A percentile compares a stretch with the other conserved stretches of the same genome.
These are phyloP conservation scores for Pogonomyrmex californicus DNA, from an alignment of 1,140 invertebrate genomes.

Conservation along the genomic window DNA sequence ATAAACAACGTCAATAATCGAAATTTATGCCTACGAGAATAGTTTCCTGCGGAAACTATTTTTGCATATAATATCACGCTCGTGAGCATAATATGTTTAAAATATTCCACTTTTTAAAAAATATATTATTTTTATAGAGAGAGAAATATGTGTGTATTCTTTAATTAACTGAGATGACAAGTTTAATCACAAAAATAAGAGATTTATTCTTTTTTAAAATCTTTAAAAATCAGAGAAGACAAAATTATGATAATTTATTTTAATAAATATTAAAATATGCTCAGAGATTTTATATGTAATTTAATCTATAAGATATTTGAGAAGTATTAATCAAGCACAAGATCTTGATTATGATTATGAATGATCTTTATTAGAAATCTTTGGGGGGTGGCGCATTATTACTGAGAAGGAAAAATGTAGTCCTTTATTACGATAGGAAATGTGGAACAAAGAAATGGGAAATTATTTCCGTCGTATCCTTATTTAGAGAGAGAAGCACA, in stretches of 20 bases:
- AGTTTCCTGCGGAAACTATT: slow-evolving; percentile 48
- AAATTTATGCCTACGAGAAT: slow-evolving; percentile 75
- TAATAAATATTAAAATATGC: background rate
- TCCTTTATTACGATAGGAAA: slow-evolving; percentile 52
- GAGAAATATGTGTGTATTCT: background rate
- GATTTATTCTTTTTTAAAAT: background rate
- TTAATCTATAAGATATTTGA: background rate
- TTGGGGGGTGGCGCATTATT: background rate
- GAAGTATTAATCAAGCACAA: background rate
- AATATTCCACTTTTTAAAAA: background rate
- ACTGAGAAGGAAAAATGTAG: background rate
- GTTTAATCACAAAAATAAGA: background rate
- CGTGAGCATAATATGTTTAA: background rate
- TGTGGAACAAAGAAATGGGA: slow-evolving; percentile 75
- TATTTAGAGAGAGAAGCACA: slow-evolving; percentile 81
- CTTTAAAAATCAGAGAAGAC: background rate
- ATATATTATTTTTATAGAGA: background rate
- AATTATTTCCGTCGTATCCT: slow-evolving; percentile 82
- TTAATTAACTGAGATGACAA: background rate
- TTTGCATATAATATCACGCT: background rate
- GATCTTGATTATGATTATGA: background rate
- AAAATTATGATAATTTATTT: background rate
- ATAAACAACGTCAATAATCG: slow-evolving; percentile 82
- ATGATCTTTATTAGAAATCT: background rate
- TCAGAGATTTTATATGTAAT: background rate